phyloP scores from a whole-genome alignment of 1,140 invertebrate species.

The Littorina saxatilis region DNA sequence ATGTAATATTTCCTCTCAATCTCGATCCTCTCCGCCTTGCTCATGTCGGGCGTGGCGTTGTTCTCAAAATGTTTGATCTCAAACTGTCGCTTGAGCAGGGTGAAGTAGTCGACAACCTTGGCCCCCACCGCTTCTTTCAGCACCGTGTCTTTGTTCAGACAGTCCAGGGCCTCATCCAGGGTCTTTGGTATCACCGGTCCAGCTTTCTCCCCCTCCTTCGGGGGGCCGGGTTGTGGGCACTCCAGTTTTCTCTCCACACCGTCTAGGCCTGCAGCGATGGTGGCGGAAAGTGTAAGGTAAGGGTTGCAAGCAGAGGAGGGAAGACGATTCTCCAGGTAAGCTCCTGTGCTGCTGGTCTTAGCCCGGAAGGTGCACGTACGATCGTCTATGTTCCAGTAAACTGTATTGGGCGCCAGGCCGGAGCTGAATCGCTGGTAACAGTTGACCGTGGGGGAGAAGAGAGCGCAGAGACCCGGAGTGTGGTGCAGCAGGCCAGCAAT shows the following conservation, averaged over 20 bases:
- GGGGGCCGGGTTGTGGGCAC: constrained; percentile 22
- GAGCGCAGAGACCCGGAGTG: constrained; percentile 44
- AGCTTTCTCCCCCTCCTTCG: background rate
- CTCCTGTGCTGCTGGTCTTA: constrained; percentile 34
- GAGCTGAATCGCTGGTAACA: constrained; percentile 48
- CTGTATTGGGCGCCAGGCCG: constrained; percentile 38
- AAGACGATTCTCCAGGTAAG: constrained; percentile 56
- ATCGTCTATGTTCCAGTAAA: constrained; percentile 49
- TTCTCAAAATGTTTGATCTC: constrained; percentile 43
- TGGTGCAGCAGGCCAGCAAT: constrained; percentile 53
- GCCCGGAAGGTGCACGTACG: constrained; percentile 29
- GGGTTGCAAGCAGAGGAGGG: constrained; percentile 51
- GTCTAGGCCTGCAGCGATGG: constrained; percentile 56
- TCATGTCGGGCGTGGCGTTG: constrained; percentile 26
- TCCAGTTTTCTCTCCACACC: constrained; percentile 49
- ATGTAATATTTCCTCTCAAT: constrained; percentile 33
- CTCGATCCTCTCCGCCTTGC: background rate
- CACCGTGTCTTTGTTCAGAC: constrained; percentile 43
- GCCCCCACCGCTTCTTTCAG: constrained; percentile 45
- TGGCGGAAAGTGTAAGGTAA: constrained; percentile 53
- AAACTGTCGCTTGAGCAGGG: constrained; percentile 43
- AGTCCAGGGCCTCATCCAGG: constrained; percentile 46
- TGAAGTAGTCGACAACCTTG: constrained; percentile 46
- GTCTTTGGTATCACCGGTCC: constrained; percentile 39
- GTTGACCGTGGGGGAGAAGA: constrained; percentile 55